Evolutionary conservation across 2,797 vertebrate species (phyloP).

Genomic region (Sebastes oblongus): DNA sequence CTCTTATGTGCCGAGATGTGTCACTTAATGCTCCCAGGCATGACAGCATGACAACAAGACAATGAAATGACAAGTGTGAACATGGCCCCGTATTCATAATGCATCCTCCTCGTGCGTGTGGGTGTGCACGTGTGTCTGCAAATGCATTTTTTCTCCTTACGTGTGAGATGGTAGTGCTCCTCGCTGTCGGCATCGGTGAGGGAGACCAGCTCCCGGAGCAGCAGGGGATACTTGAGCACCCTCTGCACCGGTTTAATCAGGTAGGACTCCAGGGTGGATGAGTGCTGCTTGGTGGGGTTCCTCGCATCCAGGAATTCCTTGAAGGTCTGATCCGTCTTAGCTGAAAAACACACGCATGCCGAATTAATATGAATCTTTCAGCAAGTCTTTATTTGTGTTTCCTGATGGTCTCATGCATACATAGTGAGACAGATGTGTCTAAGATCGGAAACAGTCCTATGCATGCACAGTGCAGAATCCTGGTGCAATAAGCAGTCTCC

Average conservation of each 20-base stretch:
- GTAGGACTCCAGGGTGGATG: conserved; percentile 96
- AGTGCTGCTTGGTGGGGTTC: conserved; percentile 97
- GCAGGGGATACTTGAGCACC: conserved; percentile 96
- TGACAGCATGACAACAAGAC: not conserved
- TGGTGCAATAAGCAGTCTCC: conserved; percentile 60
- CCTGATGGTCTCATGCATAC: not conserved
- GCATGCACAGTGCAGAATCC: conserved; percentile 27
- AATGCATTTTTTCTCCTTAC: conserved; percentile 63
- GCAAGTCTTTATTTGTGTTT: not conserved
- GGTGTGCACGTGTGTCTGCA: not conserved
- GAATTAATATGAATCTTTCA: conserved; percentile 7
- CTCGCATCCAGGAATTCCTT: conserved; percentile 93
- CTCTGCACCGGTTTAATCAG: conserved; percentile 98
- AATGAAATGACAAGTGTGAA: conserved; percentile 14
- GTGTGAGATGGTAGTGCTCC: conserved; percentile 96
- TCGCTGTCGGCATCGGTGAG: conserved; percentile 94
- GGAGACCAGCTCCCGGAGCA: conserved; percentile 95
- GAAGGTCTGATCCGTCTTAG: conserved; percentile 94
- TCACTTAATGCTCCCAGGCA: not conserved
- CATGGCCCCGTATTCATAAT: conserved; percentile 2
- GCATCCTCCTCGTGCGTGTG: not conserved
- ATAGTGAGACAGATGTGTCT: not conserved
- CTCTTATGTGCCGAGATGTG: not conserved
- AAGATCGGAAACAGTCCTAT: not conserved
- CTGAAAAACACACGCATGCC: conserved; percentile 64